A percentile compares a stretch with the other conserved stretches of the same genome.
Conservation (phyloP, 2,797 vertebrate species). For the Dendrocincla tyrannina region DNA sequence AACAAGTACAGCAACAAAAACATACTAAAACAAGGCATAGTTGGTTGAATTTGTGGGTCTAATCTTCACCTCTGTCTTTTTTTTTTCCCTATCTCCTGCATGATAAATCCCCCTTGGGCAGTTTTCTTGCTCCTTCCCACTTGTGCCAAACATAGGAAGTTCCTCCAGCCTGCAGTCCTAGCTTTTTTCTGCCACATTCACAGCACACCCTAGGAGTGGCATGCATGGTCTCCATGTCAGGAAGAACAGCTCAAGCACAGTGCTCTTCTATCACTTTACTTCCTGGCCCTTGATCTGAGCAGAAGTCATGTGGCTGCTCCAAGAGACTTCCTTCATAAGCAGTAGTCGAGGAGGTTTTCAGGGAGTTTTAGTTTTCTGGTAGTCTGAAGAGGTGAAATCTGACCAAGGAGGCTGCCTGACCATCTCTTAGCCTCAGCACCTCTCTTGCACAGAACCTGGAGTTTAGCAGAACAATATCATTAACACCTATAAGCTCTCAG, state of each 20-base stretch:
- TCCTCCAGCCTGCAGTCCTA: neutral
- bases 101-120: neutral
- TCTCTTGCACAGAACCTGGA: neutral
- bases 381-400: neutral
- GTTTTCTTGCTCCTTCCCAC: neutral
- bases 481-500: neutral
- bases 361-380: neutral
- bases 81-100: neutral
- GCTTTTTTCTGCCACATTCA: neutral
- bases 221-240: neutral
- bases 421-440: neutral
- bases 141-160: neutral
- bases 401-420: neutral
- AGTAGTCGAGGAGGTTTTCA: neutral
- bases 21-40: neutral
- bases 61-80: neutral
- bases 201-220: neutral
- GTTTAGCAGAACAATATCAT: neutral
- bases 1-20: neutral
- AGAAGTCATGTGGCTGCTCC: neutral
- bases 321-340: neutral
- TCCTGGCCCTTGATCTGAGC: neutral
- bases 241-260: neutral
- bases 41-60: neutral
- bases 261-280: neutral